Percentiles rank a stretch among this genome's conserved stretches.
Evolutionary conservation across 30 jellyfish, hydroid and myxozoan species (phyloP).

Genomic region (Catostylus mosaicus): DNA sequence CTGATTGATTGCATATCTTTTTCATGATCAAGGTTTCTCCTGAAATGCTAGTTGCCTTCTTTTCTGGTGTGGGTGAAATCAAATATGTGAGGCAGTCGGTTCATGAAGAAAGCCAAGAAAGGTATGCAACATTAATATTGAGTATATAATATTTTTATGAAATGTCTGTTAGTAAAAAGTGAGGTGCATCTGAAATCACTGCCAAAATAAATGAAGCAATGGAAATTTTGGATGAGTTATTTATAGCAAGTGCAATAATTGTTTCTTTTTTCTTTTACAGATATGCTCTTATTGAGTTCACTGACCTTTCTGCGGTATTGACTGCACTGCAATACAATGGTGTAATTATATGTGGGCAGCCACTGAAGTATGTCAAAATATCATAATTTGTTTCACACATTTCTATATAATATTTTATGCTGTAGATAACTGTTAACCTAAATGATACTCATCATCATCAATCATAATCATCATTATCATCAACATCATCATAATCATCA

Average conservation of each 20-base stretch:
- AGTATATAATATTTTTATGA: not conserved
- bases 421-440: not conserved
- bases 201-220: too few relatives aligned
- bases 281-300: constrained; percentile 78
- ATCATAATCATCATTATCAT: too few relatives aligned
- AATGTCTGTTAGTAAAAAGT: not conserved
- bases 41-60: constrained; percentile 94
- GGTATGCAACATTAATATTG: constrained; percentile 1
- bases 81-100: constrained; percentile 78
- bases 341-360: constrained; percentile 81
- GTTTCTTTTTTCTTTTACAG: constrained; percentile 26
- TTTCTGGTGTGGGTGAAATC: constrained; percentile 97
- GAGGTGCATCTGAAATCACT: too few relatives aligned
- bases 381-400: too few relatives aligned
- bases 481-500: too few relatives aligned
- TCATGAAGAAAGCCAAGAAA: constrained; percentile 41
- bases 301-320: constrained; percentile 73
- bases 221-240: too few relatives aligned
- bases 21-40: constrained; percentile 63
- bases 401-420: not conserved
- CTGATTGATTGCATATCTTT: not conserved
- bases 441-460: too few relatives aligned
- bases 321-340: constrained; percentile 96
- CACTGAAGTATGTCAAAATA: constrained; percentile 64
- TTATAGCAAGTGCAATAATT: too few relatives aligned